Evolutionary conservation across 2,888 invertebrate species (phyloP).

Genomic region (Apodemia duryi): DNA sequence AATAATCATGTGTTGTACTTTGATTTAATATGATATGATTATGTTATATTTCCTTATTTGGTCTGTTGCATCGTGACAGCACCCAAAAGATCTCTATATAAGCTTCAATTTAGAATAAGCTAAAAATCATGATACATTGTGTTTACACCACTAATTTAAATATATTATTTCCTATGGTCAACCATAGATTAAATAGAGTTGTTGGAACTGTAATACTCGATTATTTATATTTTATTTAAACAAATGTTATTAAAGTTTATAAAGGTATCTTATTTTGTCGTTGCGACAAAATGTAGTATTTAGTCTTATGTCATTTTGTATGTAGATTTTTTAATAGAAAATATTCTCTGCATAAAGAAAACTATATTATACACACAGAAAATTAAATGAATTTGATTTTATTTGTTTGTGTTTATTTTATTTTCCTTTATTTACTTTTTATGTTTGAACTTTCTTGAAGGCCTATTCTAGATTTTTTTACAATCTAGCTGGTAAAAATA

Average conservation of each 20-base stretch:
- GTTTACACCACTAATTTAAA: conserved; percentile 47
- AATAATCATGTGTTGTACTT: not conserved
- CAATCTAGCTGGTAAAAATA: conserved; percentile 16
- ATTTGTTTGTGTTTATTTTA: conserved; percentile 46
- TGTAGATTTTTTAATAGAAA: conserved; percentile 64
- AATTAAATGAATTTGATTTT: conserved; percentile 70
- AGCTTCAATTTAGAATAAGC: conserved; percentile 47
- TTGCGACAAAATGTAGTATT: conserved; percentile 54
- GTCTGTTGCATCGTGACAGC: conserved; percentile 35
- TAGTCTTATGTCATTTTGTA: conserved; percentile 63
- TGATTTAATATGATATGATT: conserved; percentile 10
- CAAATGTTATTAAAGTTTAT: conserved; percentile 61
- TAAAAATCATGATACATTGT: conserved; percentile 40
- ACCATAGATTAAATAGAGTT: conserved; percentile 64
- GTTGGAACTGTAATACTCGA: conserved; percentile 77
- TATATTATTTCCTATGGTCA: conserved; percentile 66
- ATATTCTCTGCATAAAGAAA: conserved; percentile 62
- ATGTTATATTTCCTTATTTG: conserved; percentile 7
- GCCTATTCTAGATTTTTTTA: conserved; percentile 30
- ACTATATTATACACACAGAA: conserved; percentile 66
- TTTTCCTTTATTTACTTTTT: conserved; percentile 39
- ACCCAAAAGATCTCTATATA: conserved; percentile 59
- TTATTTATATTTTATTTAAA: conserved; percentile 76
- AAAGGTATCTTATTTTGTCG: conserved; percentile 62
- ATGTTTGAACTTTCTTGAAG: conserved; percentile 38